Evolutionary conservation across 2,888 invertebrate genomes (phyloP).

Genomic region (Drosophila cognata): DNA sequence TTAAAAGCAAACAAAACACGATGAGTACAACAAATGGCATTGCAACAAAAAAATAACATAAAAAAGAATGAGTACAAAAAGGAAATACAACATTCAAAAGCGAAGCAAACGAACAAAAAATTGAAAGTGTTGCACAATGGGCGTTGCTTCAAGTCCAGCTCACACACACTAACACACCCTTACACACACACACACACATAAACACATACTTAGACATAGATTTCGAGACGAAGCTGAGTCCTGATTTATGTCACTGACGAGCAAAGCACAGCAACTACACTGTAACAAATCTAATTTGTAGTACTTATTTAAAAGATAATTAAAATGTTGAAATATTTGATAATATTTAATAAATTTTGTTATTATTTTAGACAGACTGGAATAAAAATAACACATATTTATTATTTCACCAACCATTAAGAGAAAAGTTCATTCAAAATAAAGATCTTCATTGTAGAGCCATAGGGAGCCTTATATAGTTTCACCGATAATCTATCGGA

Average conservation of each 20-base stretch:
- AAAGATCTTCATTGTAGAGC: fast-evolving
- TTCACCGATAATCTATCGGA: neutral
- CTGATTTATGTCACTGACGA: conserved; percentile 76
- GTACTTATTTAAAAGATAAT: fast-evolving
- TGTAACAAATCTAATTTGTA: conserved; percentile 10
- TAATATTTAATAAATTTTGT: neutral
- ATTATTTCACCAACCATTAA: neutral
- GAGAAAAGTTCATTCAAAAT: neutral
- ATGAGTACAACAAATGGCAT: conserved; percentile 67
- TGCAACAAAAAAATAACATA: conserved; percentile 1
- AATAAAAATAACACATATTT: neutral
- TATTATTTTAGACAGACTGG: no score
- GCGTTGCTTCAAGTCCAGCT: conserved; percentile 71
- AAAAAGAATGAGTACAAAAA: conserved; percentile 6
- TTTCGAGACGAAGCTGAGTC: conserved; percentile 47
- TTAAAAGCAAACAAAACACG: conserved; percentile 79
- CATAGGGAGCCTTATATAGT: no score
- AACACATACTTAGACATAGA: conserved; percentile 22
- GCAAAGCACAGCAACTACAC: conserved; percentile 33
- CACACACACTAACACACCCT: conserved; percentile 32
- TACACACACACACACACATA: conserved; percentile 20
- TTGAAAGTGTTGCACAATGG: conserved; percentile 77
- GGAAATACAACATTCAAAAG: conserved; percentile 8
- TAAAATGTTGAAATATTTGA: neutral
- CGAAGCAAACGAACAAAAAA: conserved; percentile 39